Percentiles rank a stretch among this genome's conserved stretches.
Evolutionary conservation across 1,140 invertebrate species (phyloP).

Genomic region (Zaprionus inermis): DNA sequence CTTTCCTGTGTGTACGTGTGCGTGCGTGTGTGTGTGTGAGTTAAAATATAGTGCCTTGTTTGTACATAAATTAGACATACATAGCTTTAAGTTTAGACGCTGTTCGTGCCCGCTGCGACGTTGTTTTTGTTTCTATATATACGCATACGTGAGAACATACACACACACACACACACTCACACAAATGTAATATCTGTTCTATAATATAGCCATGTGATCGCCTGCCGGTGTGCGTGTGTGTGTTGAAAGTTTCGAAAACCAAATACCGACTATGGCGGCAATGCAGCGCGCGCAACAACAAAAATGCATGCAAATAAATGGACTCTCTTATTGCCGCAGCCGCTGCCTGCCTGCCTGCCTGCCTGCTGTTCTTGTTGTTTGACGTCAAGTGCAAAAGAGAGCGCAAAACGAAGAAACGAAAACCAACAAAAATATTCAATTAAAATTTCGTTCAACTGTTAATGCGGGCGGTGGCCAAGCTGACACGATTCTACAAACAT

Average conservation of each 20-base stretch:
- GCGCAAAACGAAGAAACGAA: background rate
- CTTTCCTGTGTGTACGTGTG: constrained; percentile 10
- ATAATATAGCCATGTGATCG: constrained; percentile 53
- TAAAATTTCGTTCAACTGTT: constrained; percentile 46
- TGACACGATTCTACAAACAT: constrained; percentile 24
- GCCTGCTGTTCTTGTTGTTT: constrained; percentile 26
- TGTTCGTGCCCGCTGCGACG: constrained; percentile 41
- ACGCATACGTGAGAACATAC: constrained; percentile 14
- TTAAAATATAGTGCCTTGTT: constrained; percentile 79
- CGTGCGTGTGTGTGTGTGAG: constrained; percentile 46
- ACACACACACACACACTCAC: constrained; percentile 10
- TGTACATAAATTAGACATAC: constrained; percentile 73
- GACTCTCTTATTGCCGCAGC: background rate
- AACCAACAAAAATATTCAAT: constrained; percentile 43
- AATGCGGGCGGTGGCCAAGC: constrained; percentile 37
- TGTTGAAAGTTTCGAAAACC: constrained; percentile 31
- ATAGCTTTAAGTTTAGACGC: constrained; percentile 57
- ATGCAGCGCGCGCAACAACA: constrained; percentile 42
- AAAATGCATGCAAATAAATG: constrained; percentile 41
- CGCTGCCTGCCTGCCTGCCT: background rate
- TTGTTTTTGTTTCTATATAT: constrained; percentile 42
- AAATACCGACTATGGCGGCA: constrained; percentile 40
- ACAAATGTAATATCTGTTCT: constrained; percentile 32
- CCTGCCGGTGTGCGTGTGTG: background rate
- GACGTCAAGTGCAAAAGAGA: constrained; percentile 45